Conservation (phyloP, 2,113 vertebrate species). For the Brachirus orientalis region DNA sequence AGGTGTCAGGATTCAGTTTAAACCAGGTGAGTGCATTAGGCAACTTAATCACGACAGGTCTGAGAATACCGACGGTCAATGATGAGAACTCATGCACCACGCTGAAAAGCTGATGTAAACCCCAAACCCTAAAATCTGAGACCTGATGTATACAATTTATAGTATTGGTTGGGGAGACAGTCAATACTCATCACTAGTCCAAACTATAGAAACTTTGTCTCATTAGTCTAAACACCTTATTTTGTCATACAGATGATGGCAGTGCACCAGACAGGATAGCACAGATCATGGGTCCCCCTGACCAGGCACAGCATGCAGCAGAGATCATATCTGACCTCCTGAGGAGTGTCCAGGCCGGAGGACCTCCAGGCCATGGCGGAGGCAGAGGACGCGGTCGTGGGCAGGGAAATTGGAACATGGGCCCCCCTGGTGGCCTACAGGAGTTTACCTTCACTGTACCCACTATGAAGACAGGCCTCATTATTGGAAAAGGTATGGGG, state of each 20-base stretch:
- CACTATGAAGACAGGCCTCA: slow-evolving; percentile 97
- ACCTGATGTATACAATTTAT: slow-evolving; percentile 30
- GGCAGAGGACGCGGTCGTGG: slow-evolving; percentile 94
- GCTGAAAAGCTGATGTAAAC: slow-evolving; percentile 74
- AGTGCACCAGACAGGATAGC: slow-evolving; percentile 98
- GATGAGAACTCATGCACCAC: slow-evolving; percentile 78
- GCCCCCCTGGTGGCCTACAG: slow-evolving; percentile 95
- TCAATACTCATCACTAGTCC: not conserved
- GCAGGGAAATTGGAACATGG: slow-evolving; percentile 99
- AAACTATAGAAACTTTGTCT: not conserved
- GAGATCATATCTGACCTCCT: slow-evolving; percentile 97
- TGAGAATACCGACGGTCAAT: slow-evolving; percentile 37
- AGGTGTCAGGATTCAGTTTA: slow-evolving; percentile 97
- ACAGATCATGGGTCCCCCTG: slow-evolving; percentile 96
- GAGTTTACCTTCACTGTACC: slow-evolving; percentile 98
- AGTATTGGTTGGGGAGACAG: rapidly evolving
- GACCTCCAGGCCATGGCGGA: slow-evolving; percentile 93
- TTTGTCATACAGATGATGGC: slow-evolving; percentile 87
- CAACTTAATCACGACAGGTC: not conserved
- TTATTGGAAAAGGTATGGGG: slow-evolving; percentile 93
- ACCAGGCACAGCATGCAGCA: slow-evolving; percentile 95
- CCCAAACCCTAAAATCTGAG: slow-evolving; percentile 62
- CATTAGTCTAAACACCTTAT: rapidly evolving
- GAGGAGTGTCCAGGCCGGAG: slow-evolving; percentile 96
- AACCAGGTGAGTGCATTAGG: slow-evolving; percentile 86